Conservation (phyloP, 2,113 vertebrate species). For the Choloepus hoffmanni region DNA sequence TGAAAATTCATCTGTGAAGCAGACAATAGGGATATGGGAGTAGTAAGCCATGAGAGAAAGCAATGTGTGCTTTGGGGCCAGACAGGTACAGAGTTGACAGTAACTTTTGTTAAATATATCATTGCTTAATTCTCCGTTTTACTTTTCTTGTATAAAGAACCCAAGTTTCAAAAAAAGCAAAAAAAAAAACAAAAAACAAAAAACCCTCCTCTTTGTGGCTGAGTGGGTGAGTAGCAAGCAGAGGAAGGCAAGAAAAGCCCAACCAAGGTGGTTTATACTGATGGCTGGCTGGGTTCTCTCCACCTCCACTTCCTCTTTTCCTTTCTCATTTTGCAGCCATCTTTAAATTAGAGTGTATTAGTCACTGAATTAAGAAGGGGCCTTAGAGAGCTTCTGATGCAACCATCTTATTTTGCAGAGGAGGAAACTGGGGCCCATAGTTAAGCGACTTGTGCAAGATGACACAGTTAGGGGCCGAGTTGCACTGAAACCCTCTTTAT, state of each 20-base stretch:
- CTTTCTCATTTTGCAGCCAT: conserved; percentile 16
- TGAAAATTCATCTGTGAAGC: conserved; percentile 6
- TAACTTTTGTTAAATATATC: not conserved
- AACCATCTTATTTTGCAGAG: not conserved
- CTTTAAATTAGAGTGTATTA: not conserved
- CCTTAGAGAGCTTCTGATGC: not conserved
- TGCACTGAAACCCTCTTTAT: not conserved
- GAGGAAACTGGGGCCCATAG: not conserved
- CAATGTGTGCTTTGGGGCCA: not conserved
- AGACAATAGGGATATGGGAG: not conserved
- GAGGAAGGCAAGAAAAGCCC: conserved; percentile 1
- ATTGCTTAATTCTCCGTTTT: conserved; percentile 8
- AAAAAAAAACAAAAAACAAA: not conserved
- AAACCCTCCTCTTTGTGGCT: not conserved
- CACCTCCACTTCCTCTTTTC: conserved; percentile 56
- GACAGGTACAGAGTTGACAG: not conserved
- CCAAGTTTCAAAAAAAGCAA: not conserved
- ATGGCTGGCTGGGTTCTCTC: not conserved
- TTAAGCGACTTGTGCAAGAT: not conserved
- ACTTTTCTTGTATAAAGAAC: not conserved
- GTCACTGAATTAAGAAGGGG: not conserved
- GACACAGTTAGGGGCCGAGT: not conserved
- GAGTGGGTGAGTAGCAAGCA: not conserved
- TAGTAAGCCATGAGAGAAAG: not conserved
- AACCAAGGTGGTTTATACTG: not conserved